phyloP scores from a whole-genome alignment of 2,113 vertebrate genomes.

The Thryonomys swinderianus region DNA sequence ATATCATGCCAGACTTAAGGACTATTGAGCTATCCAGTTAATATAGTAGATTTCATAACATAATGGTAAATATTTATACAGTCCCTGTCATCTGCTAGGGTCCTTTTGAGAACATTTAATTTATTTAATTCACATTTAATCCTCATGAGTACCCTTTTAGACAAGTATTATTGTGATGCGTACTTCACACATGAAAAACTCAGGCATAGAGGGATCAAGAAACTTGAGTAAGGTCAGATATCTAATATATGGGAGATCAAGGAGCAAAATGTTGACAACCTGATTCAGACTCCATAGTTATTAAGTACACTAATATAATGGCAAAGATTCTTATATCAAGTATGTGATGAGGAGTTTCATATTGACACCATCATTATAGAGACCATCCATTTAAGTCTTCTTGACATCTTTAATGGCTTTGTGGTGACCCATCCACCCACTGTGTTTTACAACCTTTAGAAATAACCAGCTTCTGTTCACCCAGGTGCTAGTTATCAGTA shows the following conservation, averaged over 20 bases:
- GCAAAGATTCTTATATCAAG: not conserved
- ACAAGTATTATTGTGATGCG: not conserved
- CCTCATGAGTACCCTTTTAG: not conserved
- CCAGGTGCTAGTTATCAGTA: conserved; percentile 3
- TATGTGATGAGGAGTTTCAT: not conserved
- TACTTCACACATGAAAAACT: not conserved
- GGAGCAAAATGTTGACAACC: not conserved
- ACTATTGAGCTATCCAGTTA: not conserved
- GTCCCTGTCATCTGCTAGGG: not conserved
- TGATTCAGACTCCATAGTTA: not conserved
- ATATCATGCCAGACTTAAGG: not conserved
- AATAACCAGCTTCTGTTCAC: not conserved
- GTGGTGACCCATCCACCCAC: not conserved
- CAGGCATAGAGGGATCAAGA: not conserved
- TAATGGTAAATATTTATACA: conserved; percentile 13
- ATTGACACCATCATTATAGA: not conserved
- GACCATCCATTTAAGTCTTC: not conserved
- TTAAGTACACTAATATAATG: not conserved
- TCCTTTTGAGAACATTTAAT: not conserved
- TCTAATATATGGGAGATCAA: not conserved
- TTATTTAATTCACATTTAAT: not conserved
- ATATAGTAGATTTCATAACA: not conserved
- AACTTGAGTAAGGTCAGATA: not conserved
- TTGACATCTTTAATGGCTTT: not conserved
- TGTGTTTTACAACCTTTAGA: not conserved